These are phyloP conservation scores for Bombus breviceps DNA, from an alignment of 1,140 invertebrate genomes.

Conservation along the genomic window DNA sequence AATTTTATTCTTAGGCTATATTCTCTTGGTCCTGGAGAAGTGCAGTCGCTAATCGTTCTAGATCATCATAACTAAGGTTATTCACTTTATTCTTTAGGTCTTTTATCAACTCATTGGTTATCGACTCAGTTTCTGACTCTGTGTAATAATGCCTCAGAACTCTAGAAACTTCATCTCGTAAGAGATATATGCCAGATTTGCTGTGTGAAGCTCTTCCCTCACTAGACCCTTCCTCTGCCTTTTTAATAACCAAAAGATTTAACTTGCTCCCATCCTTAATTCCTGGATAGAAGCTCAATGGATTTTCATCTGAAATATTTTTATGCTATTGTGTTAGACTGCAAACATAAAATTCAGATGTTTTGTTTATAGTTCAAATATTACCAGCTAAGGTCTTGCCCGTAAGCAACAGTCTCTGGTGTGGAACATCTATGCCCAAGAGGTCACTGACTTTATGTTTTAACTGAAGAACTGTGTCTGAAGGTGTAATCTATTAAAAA, in stretches of 20 bases:
- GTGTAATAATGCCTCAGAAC: slow-evolving; percentile 79
- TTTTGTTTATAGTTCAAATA: not conserved
- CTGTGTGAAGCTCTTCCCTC: slow-evolving; percentile 50
- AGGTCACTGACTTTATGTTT: slow-evolving; percentile 77
- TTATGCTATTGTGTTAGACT: not conserved
- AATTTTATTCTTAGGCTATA: slow-evolving; percentile 63
- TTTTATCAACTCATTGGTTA: slow-evolving; percentile 79
- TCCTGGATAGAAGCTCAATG: slow-evolving; percentile 79
- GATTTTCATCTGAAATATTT: slow-evolving; percentile 76
- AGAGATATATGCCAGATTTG: slow-evolving; percentile 69
- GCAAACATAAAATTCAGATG: no score
- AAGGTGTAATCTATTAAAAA: slow-evolving; percentile 73
- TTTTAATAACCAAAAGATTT: slow-evolving; percentile 77
- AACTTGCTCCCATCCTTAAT: slow-evolving; percentile 80
- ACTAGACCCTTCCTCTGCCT: slow-evolving; percentile 66
- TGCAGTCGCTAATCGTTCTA: slow-evolving; percentile 81
- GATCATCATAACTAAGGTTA: slow-evolving; percentile 78
- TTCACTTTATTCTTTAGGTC: slow-evolving; percentile 80
- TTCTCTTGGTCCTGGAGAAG: slow-evolving; percentile 80
- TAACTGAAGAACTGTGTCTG: slow-evolving; percentile 77
- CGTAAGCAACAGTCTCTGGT: slow-evolving; percentile 77
- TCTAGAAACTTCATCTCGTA: slow-evolving; percentile 77
- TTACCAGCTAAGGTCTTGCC: slow-evolving; percentile 79
- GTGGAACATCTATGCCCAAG: slow-evolving; percentile 76
- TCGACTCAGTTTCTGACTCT: slow-evolving; percentile 77